Evolutionary conservation across 1,140 invertebrate genomes (phyloP), one percentile per base, ranked within the genome.

Genomic region (Idris sp.): DNA sequence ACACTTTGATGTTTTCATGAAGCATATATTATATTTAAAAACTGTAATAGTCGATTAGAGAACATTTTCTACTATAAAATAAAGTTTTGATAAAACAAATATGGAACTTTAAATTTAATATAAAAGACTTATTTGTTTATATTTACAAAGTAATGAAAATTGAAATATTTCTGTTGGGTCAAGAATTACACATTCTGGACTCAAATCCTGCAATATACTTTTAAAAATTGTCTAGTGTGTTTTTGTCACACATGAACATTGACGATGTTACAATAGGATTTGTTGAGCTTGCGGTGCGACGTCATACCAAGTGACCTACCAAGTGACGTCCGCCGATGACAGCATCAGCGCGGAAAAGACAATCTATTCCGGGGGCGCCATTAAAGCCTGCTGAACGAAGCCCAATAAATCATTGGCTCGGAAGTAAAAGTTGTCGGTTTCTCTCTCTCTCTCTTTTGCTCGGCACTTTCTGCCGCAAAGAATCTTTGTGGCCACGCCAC

Each of bases 261-360:
- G 49, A 54, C 49, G 61, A 65, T 68, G 51, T 68, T 31, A 58
- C 61, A 69, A 69, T 69, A 40, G 40, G 30, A 38, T 61, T 61
- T 46, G 38, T 26, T 19, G 65, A 61, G 54, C 54, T 69, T 69
- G 46, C 46, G 54, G 54, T 69, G 44, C 64, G 49, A 67, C 68
- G 69, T 62, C 72, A 64, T 31, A 51, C 28, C 40, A 56, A 67
- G 35, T 67, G 67, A 65, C 22, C 71, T 30, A 67, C 61, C 46
- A 49, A 67, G 61, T 74, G 71, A 74, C 62, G 71, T 74, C 61
- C 61, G 62, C 58, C 74, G 69, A 79, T 72, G 77, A 74, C 71
- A 62, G 68, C 74, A 79, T 71, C 56, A 51, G 44, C 43, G 54
- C 75, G 74, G 77, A 78, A 80, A 78, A 81, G 79, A 83, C 80